Conservation (phyloP, 1,140 invertebrate genomes). For the Hestina assimilis region DNA sequence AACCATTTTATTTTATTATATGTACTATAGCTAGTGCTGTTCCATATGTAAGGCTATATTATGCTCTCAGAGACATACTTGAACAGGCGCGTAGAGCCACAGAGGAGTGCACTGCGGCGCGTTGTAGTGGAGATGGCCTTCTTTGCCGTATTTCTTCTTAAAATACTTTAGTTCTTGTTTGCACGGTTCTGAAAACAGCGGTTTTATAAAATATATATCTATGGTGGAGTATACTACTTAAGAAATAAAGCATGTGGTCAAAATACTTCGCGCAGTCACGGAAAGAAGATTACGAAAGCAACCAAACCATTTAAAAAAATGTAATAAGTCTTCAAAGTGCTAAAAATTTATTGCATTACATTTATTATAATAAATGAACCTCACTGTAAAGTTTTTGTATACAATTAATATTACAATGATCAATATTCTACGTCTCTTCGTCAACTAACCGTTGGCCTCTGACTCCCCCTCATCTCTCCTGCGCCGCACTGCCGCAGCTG, state of each 20-base stretch:
- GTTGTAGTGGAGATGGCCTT: slow-evolving; percentile 61
- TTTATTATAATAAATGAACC: too few species aligned
- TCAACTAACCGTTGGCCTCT: slow-evolving; percentile 37
- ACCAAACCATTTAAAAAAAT: too few species aligned
- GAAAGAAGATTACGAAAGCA: too few species aligned
- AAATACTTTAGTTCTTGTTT: slow-evolving; percentile 61
- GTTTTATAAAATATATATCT: too few species aligned
- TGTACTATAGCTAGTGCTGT: not conserved
- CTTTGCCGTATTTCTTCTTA: slow-evolving; percentile 63
- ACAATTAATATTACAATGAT: too few species aligned
- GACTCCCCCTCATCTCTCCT: slow-evolving; percentile 38
- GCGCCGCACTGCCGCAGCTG: slow-evolving; percentile 13
- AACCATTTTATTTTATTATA: too few species aligned
- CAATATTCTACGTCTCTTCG: not conserved
- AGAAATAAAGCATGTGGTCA: too few species aligned
- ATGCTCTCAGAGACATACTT: slow-evolving; percentile 47
- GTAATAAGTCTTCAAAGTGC: too few species aligned
- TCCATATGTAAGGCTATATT: not conserved
- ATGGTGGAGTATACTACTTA: too few species aligned
- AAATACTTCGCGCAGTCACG: too few species aligned
- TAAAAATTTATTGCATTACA: too few species aligned
- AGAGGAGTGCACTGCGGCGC: slow-evolving; percentile 64
- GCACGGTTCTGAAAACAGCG: slow-evolving; percentile 53
- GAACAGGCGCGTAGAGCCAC: slow-evolving; percentile 63
- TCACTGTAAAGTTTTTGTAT: too few species aligned